A percentile compares a stretch with the other conserved stretches of the same genome.
Evolutionary conservation across 2,797 vertebrate genomes (phyloP).

Genomic region (Eleutherodactylus coqui): DNA sequence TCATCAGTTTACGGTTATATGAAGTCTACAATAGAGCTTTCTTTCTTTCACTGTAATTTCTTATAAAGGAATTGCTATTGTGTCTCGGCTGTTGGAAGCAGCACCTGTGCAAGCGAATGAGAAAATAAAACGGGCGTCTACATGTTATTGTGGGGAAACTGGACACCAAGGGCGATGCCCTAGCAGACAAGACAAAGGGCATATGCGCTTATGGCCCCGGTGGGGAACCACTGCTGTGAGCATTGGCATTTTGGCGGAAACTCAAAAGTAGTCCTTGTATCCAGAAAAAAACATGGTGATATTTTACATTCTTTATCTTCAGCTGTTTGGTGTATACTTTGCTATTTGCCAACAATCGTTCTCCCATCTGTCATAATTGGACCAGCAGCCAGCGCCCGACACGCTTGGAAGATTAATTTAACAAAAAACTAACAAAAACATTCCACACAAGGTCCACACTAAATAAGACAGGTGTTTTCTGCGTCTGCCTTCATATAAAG

Average conservation of each 20-base stretch:
- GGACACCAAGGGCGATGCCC: neutral
- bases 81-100: neutral
- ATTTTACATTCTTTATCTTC: neutral
- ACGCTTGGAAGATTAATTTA: neutral
- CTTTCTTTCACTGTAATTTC: neutral
- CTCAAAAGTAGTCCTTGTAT: neutral
- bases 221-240: too few species aligned
- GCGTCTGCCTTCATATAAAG: too few species aligned
- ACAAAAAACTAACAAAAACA: neutral
- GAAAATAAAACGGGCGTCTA: neutral
- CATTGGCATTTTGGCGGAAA: neutral
- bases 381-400: neutral
- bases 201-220: neutral
- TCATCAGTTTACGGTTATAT: slow-evolving; percentile 12
- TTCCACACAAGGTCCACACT: neutral
- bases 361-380: neutral
- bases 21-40: neutral
- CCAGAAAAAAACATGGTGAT: neutral
- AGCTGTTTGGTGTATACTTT: neutral
- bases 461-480: too few species aligned
- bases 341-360: neutral
- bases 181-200: neutral
- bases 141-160: neutral
- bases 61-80: neutral
- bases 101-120: neutral